phyloP scores from a whole-genome alignment of 2,888 invertebrate species.

The Idaea aversata region DNA sequence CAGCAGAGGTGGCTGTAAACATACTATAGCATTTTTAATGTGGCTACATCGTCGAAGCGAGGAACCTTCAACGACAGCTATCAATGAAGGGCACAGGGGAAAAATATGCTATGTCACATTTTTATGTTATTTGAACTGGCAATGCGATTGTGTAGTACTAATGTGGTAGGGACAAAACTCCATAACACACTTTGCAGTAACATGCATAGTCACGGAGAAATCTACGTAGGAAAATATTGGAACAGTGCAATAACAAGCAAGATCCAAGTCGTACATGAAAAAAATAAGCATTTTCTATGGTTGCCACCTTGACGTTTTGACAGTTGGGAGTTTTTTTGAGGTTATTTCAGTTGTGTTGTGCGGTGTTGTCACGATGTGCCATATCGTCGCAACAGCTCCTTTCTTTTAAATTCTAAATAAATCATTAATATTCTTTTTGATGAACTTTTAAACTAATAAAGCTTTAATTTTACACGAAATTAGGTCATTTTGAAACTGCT shows the following conservation, averaged over 20 bases:
- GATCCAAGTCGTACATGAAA: constrained; percentile 15
- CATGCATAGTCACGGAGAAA: constrained; percentile 21
- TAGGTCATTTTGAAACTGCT: too few species aligned
- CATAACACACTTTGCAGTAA: constrained; percentile 26
- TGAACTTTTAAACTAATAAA: too few species aligned
- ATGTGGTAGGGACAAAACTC: constrained; percentile 26
- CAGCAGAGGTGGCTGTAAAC: constrained; percentile 20
- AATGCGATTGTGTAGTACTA: constrained; percentile 24
- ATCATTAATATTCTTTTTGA: too few species aligned
- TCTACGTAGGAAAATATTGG: constrained; percentile 25
- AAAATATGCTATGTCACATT: constrained; percentile 22
- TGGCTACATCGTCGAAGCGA: constrained; percentile 17
- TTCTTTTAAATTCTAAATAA: too few species aligned
- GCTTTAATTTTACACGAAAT: too few species aligned
- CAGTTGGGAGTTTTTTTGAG: background rate
- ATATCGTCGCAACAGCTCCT: too few species aligned
- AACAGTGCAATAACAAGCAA: constrained; percentile 28
- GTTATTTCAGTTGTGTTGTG: background rate
- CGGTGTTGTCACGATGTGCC: too few species aligned
- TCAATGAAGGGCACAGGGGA: constrained; percentile 13
- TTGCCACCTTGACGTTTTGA: background rate
- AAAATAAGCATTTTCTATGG: constrained; percentile 17
- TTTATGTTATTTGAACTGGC: constrained; percentile 25
- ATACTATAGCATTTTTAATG: constrained; percentile 20
- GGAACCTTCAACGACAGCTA: too few species aligned